A percentile compares a stretch with the other conserved stretches of the same genome.
These are phyloP conservation scores for Peromyscus attwateri DNA, from an alignment of 2,797 vertebrate genomes.

Conservation along the genomic window DNA sequence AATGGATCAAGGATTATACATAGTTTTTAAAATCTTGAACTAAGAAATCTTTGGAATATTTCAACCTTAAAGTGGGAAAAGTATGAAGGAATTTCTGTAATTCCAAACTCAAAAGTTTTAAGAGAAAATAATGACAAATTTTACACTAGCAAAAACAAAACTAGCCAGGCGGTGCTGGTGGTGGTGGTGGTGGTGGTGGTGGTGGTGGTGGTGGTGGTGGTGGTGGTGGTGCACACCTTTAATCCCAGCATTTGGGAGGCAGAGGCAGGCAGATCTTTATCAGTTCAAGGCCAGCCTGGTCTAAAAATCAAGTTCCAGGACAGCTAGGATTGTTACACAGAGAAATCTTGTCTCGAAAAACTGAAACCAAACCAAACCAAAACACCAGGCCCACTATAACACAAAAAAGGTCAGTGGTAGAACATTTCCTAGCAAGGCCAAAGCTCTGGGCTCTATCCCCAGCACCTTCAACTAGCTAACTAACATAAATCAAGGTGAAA, in stretches of 20 bases:
- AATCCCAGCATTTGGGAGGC: not conserved
- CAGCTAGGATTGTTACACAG: not conserved
- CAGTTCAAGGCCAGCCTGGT: not conserved
- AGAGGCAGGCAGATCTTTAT: not conserved
- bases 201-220: too few relatives aligned
- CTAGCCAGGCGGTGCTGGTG: not conserved
- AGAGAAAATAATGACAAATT: conserved; percentile 58
- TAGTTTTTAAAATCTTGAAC: not conserved
- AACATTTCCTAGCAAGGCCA: not conserved
- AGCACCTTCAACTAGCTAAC: not conserved
- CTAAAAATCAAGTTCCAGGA: not conserved
- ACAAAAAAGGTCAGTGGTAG: not conserved
- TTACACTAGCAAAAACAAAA: not conserved
- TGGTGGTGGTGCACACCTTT: not conserved
- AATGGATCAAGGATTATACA: conserved; percentile 10
- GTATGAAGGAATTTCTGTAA: not conserved
- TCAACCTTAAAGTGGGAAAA: not conserved
- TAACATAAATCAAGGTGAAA: not conserved
- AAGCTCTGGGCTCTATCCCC: not conserved
- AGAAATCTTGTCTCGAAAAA: not conserved
- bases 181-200: too few relatives aligned
- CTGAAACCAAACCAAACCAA: not conserved
- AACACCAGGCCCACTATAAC: not conserved
- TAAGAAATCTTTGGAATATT: not conserved
- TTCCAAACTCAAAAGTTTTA: not conserved